Evolutionary conservation across 2,797 vertebrate species (phyloP).

Genomic region (Tinamus major): DNA sequence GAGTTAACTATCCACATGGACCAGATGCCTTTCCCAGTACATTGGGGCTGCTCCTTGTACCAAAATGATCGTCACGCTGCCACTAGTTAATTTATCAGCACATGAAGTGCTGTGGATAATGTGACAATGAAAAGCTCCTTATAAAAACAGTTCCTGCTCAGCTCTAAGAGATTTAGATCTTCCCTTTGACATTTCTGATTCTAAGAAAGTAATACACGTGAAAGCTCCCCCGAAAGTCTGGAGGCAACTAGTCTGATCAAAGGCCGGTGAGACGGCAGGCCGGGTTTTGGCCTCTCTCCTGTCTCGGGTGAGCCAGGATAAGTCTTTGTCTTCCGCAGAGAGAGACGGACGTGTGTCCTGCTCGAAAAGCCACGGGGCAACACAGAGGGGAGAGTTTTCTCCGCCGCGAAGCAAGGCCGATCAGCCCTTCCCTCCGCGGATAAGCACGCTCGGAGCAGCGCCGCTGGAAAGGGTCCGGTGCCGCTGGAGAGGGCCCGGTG

Average conservation of each 20-base stretch:
- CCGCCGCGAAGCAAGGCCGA: not conserved
- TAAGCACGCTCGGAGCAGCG: not conserved
- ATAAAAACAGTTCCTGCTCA: not conserved
- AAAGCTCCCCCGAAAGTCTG: not conserved
- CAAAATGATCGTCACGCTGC: not conserved
- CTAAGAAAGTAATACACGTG: not conserved
- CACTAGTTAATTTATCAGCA: not conserved
- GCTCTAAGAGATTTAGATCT: not conserved
- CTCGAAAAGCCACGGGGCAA: not conserved
- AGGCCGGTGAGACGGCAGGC: not conserved
- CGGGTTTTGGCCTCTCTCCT: not conserved
- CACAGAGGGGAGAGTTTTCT: not conserved
- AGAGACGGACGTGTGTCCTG: not conserved
- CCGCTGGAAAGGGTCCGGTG: not conserved
- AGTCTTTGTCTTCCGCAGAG: not conserved
- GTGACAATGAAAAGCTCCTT: constrained; percentile 24
- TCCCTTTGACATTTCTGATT: not conserved
- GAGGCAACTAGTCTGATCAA: not conserved
- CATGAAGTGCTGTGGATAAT: not conserved
- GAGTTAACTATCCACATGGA: not conserved
- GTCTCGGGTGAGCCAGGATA: not conserved
- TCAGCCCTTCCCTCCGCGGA: not conserved
- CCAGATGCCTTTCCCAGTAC: not conserved
- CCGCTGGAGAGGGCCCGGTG: not conserved
- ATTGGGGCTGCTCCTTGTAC: not conserved